Evolutionary conservation across 23 tunicate species (phyloP).

Genomic region (Halocynthia aurantium): DNA sequence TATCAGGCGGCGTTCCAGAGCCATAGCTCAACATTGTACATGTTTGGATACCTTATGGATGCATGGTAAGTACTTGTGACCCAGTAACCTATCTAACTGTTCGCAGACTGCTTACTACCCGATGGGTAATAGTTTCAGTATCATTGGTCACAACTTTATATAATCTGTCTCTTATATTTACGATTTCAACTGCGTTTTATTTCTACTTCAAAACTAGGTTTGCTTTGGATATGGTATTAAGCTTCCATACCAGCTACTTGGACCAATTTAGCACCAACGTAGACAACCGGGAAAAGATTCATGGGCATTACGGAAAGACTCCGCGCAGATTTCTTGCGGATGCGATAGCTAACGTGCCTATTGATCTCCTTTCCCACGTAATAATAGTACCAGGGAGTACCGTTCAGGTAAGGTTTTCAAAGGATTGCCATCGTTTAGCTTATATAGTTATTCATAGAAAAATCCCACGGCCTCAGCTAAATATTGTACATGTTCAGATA

Average conservation of each 20-base stretch:
- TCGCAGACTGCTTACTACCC: too few relatives aligned
- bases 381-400: not conserved
- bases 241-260: constrained; percentile 61
- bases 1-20: constrained; percentile 73
- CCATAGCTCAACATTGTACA: constrained; percentile 41
- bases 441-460: not conserved
- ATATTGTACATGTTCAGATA: too few relatives aligned
- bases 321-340: constrained; percentile 48
- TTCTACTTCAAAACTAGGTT: constrained; percentile 33
- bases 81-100: not conserved
- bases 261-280: constrained; percentile 58
- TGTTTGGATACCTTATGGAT: constrained; percentile 65
- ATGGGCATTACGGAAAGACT: constrained; percentile 38
- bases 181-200: not conserved
- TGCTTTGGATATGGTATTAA: constrained; percentile 63
- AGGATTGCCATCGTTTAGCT: not conserved
- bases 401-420: not conserved
- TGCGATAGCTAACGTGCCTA: constrained; percentile 49
- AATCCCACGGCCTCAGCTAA: not conserved
- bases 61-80: constrained; percentile 41
- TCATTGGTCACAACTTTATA: not conserved
- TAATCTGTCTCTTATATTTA: not conserved
- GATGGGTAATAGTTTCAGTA: too few relatives aligned
- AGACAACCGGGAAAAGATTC: constrained; percentile 34
- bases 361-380: constrained; percentile 40